These are phyloP conservation scores for Leuciscus waleckii DNA, from an alignment of 2,797 vertebrate species.

Conservation along the genomic window DNA sequence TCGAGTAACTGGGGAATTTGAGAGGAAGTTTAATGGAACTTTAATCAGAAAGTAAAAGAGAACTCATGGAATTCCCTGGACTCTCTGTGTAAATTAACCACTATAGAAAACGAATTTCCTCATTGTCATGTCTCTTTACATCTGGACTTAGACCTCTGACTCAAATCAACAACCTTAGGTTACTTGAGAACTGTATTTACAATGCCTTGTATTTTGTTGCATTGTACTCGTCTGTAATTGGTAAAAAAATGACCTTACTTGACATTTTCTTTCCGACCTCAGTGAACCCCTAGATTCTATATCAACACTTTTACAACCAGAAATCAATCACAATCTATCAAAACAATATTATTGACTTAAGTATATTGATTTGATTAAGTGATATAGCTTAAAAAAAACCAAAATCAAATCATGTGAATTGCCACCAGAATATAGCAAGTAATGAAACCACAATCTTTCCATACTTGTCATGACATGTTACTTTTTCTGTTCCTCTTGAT, in stretches of 20 bases:
- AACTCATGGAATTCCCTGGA: conserved; percentile 7
- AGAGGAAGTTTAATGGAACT: background rate
- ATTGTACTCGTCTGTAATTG: too few relatives aligned
- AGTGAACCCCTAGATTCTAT: background rate
- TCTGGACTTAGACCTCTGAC: background rate
- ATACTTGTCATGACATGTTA: background rate
- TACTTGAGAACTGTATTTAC: too few relatives aligned
- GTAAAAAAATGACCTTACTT: too few relatives aligned
- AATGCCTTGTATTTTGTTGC: too few relatives aligned
- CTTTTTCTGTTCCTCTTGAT: conserved; percentile 13
- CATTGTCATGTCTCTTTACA: background rate
- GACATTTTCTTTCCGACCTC: background rate
- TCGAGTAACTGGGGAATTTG: conserved; percentile 3
- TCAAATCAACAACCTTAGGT: background rate
- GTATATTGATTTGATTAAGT: background rate
- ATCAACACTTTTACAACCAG: background rate
- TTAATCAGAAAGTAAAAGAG: conserved; percentile 12
- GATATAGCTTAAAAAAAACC: background rate
- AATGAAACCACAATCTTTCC: background rate
- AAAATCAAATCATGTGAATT: background rate
- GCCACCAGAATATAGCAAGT: background rate
- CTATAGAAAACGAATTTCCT: background rate
- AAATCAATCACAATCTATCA: background rate
- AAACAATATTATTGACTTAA: background rate
- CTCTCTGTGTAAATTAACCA: background rate